These are phyloP conservation scores for Chymomyza procnemis DNA, from an alignment of 2,888 invertebrate genomes.

Conservation along the genomic window DNA sequence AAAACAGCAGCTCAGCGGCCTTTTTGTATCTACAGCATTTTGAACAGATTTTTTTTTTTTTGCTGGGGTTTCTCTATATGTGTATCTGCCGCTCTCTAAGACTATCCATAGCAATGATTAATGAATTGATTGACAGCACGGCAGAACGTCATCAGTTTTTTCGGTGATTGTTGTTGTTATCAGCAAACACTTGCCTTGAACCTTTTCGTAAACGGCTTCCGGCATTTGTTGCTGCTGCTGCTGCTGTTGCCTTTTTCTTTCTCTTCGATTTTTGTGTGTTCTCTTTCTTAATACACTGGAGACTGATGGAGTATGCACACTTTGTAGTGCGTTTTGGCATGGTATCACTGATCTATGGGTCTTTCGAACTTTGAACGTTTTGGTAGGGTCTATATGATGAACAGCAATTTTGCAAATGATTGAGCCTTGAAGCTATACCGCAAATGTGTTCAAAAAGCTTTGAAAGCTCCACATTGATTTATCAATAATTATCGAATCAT, in stretches of 20 bases:
- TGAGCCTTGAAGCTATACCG: no score
- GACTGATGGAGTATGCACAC: neutral
- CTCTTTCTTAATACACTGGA: neutral
- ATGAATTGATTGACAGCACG: conserved; percentile 52
- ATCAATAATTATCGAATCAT: no score
- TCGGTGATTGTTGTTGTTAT: conserved; percentile 33
- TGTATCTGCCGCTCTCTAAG: neutral
- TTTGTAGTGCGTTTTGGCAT: neutral
- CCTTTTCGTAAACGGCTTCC: neutral
- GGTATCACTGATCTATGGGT: neutral
- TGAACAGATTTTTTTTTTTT: neutral
- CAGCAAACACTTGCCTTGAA: conserved; percentile 2
- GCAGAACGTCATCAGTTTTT: conserved; percentile 22
- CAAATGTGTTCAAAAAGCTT: no score
- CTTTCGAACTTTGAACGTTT: no score
- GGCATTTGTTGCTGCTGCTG: neutral
- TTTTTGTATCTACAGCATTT: neutral
- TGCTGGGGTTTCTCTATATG: neutral
- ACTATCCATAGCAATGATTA: conserved; percentile 39
- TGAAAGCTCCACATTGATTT: no score
- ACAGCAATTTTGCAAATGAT: no score
- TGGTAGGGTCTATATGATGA: no score
- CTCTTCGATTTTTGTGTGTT: neutral
- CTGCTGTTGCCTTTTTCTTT: neutral
- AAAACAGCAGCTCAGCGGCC: neutral